Base-by-base conservation (phyloP, 2,113 vertebrate genomes). In the Thamnaconus septentrionalis region DNA sequence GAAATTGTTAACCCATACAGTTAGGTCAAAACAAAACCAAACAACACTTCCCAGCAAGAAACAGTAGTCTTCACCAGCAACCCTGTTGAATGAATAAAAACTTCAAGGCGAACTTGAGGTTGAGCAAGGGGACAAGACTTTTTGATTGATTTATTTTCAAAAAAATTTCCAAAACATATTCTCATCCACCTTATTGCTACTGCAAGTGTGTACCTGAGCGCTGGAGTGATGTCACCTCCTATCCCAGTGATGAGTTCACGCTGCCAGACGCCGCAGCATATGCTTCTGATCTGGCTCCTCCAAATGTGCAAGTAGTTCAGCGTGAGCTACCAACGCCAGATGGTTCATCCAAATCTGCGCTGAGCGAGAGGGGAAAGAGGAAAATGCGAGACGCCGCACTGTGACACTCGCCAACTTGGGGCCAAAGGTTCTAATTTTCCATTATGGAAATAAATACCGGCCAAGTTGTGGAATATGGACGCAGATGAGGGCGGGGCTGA, bases 291-390 rank as follows among this genome's bases (percentile, higher is more conserved):
- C 57, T 3, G 76, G 71, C 76, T 75, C 66, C 71, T 87, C 81
- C 84, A 81, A 89, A 88, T 84, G 73, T 84, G 73, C 64, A 73
- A 82, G 68, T 64, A 75, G 71, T 81, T 71, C 76, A 75, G 65
- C 66, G 69, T 80, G 72, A 64, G 75, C 61, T 18, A 76, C 74
- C 69, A 73, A 68, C 77, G 76, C 79, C 89, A 90, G 85, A 89
- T 89, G 89, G 86, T 85, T 85, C 60, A 79, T 85, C 78, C 80
- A 81, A 85, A 86, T 84, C 63, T 79, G 75, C 57, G 57, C 64
- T 57, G 68, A 66, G 63, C 58, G 58, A 46, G 43, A 4, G 72
- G 69, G 53, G 45, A 5, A 5, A 8, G 11, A 49, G 59, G 61
- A 60, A 61, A 68, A 73, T 74, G 69, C 18, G 18, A 31, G 18